Percentiles rank a stretch among this genome's conserved stretches.
Conservation (phyloP, 1,140 invertebrate genomes). For the Amyelois transitella region DNA sequence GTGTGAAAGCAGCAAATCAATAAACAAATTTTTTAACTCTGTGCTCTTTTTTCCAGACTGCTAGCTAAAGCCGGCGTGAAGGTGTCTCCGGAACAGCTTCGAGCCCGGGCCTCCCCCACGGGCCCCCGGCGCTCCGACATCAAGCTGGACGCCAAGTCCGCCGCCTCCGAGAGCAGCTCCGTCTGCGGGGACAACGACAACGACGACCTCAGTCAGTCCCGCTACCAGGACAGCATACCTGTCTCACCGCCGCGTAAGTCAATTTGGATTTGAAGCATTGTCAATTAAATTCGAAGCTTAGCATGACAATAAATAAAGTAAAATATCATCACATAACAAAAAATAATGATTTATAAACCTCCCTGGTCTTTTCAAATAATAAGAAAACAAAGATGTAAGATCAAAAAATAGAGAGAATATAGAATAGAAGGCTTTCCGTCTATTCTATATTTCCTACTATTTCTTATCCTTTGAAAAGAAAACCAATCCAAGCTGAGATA, state of each 20-base stretch:
- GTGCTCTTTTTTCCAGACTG: slow-evolving; percentile 68
- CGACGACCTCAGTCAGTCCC: slow-evolving; percentile 82
- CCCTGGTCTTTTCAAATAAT: too few relatives aligned
- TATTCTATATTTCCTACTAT: too few relatives aligned
- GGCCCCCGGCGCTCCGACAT: slow-evolving; percentile 85
- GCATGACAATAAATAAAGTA: too few relatives aligned
- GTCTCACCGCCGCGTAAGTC: slow-evolving; percentile 73
- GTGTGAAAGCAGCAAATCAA: background rate
- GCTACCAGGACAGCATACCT: slow-evolving; percentile 64
- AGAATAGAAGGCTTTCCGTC: too few relatives aligned
- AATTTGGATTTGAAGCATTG: too few relatives aligned
- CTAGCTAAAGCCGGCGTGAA: slow-evolving; percentile 91
- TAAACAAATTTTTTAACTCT: background rate
- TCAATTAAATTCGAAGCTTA: too few relatives aligned
- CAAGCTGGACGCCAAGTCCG: slow-evolving; percentile 82
- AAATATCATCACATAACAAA: background rate
- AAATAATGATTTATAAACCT: too few relatives aligned
- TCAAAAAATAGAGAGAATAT: too few relatives aligned
- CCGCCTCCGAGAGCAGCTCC: slow-evolving; percentile 81
- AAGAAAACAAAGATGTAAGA: too few relatives aligned
- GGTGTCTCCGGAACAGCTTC: slow-evolving; percentile 86
- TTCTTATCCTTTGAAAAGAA: too few relatives aligned
- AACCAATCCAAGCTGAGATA: too few relatives aligned
- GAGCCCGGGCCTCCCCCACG: slow-evolving; percentile 87
- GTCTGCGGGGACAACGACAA: slow-evolving; percentile 85